Base-by-base conservation (phyloP, 2,113 vertebrate species). In the Pipa parva region DNA sequence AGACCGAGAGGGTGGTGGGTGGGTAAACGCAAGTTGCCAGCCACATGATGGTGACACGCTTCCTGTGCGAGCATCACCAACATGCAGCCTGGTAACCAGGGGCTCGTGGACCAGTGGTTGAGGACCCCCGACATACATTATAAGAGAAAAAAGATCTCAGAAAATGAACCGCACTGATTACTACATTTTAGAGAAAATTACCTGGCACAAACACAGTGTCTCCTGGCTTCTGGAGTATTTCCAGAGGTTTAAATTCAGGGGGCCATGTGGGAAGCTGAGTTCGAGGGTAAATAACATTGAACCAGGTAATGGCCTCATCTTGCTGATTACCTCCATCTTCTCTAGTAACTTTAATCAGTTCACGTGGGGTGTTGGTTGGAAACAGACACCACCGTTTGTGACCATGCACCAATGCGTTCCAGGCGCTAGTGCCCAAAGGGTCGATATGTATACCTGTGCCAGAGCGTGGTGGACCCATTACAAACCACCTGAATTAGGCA, bases 281-380 rank as follows among this genome's bases (percentile, higher is more conserved):
- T 13, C 95, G 88, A 1, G 97, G 97, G 3, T 97, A 95, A 26
- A 99, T 89, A 67, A 94, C 81, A 1, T 68, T 94, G 83, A 99
- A 99, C 97, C 97, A 99, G 59, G 97, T 99, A 77, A 99, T 95
- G 2, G 97, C 97, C 77, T 99, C 97, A 0, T 99, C 97, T 82
- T 99, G 97, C 83, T 99, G 97, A 79, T 93, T 98, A 4, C 96
- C 97, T 0, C 97, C 96, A n/a, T 97, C 96, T 2, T 98, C 96
- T 2, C 95, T 79, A 0, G 90, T 94, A 79, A 99, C 95, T 72
- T 99, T 99, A 84, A 99, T 99, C 59, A 99, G 90, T 72, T 99
- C 96, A 1, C 97, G 83, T 28, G 97, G 96, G 0, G 95, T 97
- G 83, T 93, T 95, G 31, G 97, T 99, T 5, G 97, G 97, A 73